Evolutionary conservation across 2,888 invertebrate species (phyloP), one percentile per base, ranked within the genome.

Genomic region (Cephus nigrinus): DNA sequence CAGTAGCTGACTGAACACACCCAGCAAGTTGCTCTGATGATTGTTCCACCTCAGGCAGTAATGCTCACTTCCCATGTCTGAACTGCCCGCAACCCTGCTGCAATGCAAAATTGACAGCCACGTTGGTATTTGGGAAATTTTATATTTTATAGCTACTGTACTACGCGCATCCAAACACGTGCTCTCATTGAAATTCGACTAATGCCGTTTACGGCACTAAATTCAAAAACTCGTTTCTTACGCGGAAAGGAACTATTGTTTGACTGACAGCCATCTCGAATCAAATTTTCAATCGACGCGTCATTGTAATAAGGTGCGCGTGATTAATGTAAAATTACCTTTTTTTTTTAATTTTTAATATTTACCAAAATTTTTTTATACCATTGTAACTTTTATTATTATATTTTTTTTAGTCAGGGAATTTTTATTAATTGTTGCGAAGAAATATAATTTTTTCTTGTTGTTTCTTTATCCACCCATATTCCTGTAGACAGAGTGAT

Each of bases 11-110:
- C 97, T 97, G 95, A 98, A 98, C 93, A 97, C 97, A 94, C 97
- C 97, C 95, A 98, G 95, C 95, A 98, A 96, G 95, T 98, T 98
- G 95, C 96, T 97, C 95, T 97, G 97, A 97, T 98, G 97, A 97
- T 98, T 97, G 95, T 97, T 98, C 97, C 97, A 98, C 96, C 97
- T 97, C 95, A 98, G 96, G 95, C 97, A 97, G 95, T 97, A 98
- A 94, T 97, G 97, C 96, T 98, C 97, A 97, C 97, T 97, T 96
- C 97, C 97, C 97, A 97, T 97, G 96, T 96, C 97, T 96, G 95
- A 95, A 96, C 95, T 95, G 96, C 95, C 95, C 96, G 95, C 96
- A 96, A 94, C 92, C 90, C 90, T 90, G 90, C 90, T 90, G 88
- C 82, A 86, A 85, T 74, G 78, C 55, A 76, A 9, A 55, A 55